Evolutionary conservation across 2,797 vertebrate species (phyloP), one percentile per base, ranked within the genome.

Genomic region (Zenarchopterus dispar): DNA sequence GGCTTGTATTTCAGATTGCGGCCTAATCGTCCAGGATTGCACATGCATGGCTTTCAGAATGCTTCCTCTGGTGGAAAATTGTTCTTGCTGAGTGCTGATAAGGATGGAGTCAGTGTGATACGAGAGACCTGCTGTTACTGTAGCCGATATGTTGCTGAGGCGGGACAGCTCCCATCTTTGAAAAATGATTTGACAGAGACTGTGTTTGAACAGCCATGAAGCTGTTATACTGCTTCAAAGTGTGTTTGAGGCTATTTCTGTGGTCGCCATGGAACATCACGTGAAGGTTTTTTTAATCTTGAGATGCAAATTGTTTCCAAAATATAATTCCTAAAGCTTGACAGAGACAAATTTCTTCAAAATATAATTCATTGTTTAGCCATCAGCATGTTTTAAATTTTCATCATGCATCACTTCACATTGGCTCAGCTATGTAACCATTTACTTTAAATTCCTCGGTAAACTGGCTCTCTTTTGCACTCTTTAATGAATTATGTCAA

Each of bases 81-180:
- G 65, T 76, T 86, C 76, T 75, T 77, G 82, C 87, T 71, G 87
- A 68, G 77, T 73, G 63, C 77, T 78, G 88, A 92, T 89, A 89
- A 85, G 84, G 54, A 64, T 52, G 31, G 67, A 86, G 75, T 74
- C 80, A 65, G 82, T 88, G 86, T 82, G 84, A 78, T 77, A 70
- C 63, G 68, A 75, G 76, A 77, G 73, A 78, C 84, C 81, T 73
- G 84, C 87, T 88, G 89, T 86, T 86, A 59, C 75, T 62, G 73
- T 18, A 46, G 75, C 78, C 70, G 81, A 85, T 82, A 80, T 3
- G 69, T 67, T 24, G 63, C 73, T 67, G 78, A 57, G 81, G 83
- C 67, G 13, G 78, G 83, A 82, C 78, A 76, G 74, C 74, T 76
- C 82, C 79, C 68, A 56, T 89, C 85, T 91, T 83, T 89, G 83